A percentile compares a stretch with the other conserved stretches of the same genome.
Conservation (phyloP, 1,140 invertebrate species). For the Myzus persicae region DNA sequence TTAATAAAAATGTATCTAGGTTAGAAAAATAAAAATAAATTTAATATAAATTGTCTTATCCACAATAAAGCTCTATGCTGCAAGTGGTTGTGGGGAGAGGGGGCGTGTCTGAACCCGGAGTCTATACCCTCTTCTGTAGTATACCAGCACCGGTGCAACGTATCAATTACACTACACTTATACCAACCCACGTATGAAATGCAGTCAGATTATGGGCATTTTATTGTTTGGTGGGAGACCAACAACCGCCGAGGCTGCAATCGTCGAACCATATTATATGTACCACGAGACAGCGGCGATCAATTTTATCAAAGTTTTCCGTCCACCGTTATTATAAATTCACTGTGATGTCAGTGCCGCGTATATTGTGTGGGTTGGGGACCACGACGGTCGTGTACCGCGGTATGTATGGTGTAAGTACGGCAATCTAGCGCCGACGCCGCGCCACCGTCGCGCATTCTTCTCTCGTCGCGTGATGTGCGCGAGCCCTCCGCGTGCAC, state of each 20-base stretch:
- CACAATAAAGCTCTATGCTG: background rate
- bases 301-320: background rate
- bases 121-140: background rate
- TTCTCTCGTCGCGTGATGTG: background rate
- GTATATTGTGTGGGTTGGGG: background rate
- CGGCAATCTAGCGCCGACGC: conserved; percentile 24
- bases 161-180: background rate
- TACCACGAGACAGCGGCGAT: background rate
- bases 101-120: too few species aligned
- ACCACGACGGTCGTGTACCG: background rate
- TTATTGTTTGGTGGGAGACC: background rate
- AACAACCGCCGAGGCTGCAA: background rate
- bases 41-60: background rate
- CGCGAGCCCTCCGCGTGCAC: background rate
- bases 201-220: background rate
- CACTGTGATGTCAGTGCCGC: background rate
- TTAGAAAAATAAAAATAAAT: background rate
- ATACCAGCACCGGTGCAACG: background rate
- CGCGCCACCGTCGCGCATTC: conserved; percentile 7
- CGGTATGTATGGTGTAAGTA: background rate
- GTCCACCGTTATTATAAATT: background rate
- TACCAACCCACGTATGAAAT: background rate
- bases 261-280: background rate
- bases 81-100: background rate
- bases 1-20: background rate